phyloP scores from a whole-genome alignment of 2,888 invertebrate genomes.

The Macrosoma leucophasiata region DNA sequence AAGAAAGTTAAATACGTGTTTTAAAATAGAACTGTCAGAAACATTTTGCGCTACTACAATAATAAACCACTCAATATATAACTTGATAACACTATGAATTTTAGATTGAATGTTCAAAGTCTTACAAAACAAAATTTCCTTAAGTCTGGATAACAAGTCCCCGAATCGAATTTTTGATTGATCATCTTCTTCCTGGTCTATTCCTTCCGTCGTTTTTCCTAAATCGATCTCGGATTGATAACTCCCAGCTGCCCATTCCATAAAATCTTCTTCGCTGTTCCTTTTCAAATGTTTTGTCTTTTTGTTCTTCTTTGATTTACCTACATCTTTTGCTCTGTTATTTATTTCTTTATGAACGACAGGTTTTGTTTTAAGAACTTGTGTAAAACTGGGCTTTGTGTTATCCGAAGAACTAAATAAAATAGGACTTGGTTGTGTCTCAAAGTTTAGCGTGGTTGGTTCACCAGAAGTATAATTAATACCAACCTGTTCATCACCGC shows the following conservation, averaged over 20 bases:
- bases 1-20: neutral
- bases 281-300: neutral
- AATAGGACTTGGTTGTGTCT: too few relatives aligned
- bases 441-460: too few relatives aligned
- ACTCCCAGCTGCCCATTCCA: neutral
- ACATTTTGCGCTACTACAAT: neutral
- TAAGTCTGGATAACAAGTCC: neutral
- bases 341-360: neutral
- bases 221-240: neutral
- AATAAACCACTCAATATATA: neutral
- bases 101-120: neutral
- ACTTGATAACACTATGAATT: neutral
- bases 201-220: too few relatives aligned
- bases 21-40: neutral
- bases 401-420: neutral
- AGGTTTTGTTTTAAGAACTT: neutral
- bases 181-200: neutral
- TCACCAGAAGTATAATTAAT: too few relatives aligned
- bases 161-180: neutral
- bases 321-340: neutral
- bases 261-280: neutral
- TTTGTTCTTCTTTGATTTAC: neutral
- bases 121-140: neutral
- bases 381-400: neutral
- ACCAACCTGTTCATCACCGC: too few relatives aligned